These are phyloP conservation scores for Dromococcyx pavoninus DNA, from an alignment of 2,797 vertebrate species.

Conservation along the genomic window DNA sequence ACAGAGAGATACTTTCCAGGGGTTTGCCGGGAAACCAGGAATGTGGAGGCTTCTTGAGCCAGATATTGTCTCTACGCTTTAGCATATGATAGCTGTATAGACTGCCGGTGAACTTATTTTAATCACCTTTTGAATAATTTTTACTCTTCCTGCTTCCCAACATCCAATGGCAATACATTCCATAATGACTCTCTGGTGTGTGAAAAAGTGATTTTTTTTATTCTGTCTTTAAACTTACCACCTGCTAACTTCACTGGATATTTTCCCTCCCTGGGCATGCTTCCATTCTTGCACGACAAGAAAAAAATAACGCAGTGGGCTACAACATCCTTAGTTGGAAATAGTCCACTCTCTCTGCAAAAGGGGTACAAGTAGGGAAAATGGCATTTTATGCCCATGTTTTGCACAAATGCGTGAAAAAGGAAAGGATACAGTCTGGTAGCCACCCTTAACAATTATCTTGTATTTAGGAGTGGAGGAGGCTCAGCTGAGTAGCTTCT, in stretches of 20 bases:
- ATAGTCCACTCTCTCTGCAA: too few relatives aligned
- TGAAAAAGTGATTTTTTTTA: neutral
- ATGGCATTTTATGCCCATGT: neutral
- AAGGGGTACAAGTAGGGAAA: neutral
- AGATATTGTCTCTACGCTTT: neutral
- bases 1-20: constrained; percentile 5
- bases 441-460: neutral
- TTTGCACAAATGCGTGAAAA: neutral
- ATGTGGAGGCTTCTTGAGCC: constrained; percentile 8
- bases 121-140: constrained; percentile 16
- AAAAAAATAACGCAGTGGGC: neutral
- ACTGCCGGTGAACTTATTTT: constrained; percentile 15
- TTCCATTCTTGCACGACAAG: neutral
- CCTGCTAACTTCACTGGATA: neutral
- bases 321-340: neutral
- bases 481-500: neutral
- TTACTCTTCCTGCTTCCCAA: neutral
- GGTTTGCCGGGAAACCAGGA: neutral
- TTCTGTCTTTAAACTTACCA: neutral
- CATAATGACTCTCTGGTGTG: neutral
- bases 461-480: neutral
- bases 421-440: rapidly evolving
- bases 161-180: neutral
- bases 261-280: neutral
- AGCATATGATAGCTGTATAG: constrained; percentile 6